Percentiles rank a stretch among this genome's conserved stretches.
Conservation (phyloP, 2,888 invertebrate species). For the Helobdella robusta region DNA sequence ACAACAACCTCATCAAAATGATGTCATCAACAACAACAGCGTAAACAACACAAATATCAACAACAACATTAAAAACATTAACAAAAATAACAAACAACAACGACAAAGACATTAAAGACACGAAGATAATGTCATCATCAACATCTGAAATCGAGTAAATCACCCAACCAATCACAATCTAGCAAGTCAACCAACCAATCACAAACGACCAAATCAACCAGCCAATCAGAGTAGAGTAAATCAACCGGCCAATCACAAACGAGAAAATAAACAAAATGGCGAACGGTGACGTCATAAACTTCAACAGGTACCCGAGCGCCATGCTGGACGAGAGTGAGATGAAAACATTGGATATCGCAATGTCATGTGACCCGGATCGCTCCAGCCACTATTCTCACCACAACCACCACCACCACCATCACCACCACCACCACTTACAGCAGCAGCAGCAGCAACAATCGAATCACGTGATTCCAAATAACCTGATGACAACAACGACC, state of each 20-base stretch:
- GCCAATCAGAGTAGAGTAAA: neutral
- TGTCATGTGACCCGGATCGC: constrained; percentile 12
- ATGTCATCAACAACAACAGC: no score
- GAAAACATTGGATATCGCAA: constrained; percentile 21
- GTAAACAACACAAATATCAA: no score
- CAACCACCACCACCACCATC: constrained; percentile 10
- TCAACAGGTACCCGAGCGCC: constrained; percentile 16
- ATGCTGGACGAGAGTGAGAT: constrained; percentile 21
- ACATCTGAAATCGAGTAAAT: neutral
- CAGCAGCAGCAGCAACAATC: no score
- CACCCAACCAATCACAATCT: neutral
- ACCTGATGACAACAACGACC: constrained; percentile 10
- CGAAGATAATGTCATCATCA: no score
- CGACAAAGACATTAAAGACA: no score
- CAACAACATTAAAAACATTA: no score
- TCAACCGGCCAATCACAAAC: neutral
- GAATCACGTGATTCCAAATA: constrained; percentile 13
- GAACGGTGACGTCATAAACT: constrained; percentile 20
- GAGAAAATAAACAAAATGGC: constrained; percentile 8
- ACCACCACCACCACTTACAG: constrained; percentile 6
- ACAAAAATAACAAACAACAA: no score
- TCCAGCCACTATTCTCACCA: constrained; percentile 7
- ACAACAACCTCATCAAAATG: no score
- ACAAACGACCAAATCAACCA: neutral
- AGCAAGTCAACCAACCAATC: neutral